Evolutionary conservation across 2,113 vertebrate genomes (phyloP), one percentile per base, ranked within the genome.

Genomic region (Pseudopodoces humilis): DNA sequence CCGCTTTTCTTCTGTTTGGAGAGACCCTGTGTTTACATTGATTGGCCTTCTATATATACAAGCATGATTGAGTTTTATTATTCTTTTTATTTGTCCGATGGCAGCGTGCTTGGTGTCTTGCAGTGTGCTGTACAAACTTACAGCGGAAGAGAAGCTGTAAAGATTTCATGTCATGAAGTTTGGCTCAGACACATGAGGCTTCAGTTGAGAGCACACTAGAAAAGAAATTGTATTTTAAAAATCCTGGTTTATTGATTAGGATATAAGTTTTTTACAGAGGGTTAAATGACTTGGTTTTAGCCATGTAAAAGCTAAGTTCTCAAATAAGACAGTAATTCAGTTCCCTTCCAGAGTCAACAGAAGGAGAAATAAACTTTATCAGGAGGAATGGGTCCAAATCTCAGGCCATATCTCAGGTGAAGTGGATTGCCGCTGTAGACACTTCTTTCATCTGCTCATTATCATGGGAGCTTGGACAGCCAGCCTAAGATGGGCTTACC

Each of bases 11-110:
- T 92, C 90, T 95, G 90, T 88, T 96, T 93, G 92, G 83, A 97
- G 88, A 95, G 92, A 95, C 94, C 78, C 95, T 95, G 59, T 97
- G 97, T 96, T 97, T 96, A 95, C 91, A 96, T 94, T 96, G 96
- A 97, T 95, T 96, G 88, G 90, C 52, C 86, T 95, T 96, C 93
- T 95, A 94, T 94, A 95, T 96, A 96, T 97, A 96, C 88, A 94
- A 92, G 92, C 93, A 75, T 86, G 90, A 86, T 78, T 96, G 90
- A 96, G 80, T 91, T 96, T 95, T 95, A 93, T 96, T 94, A 88
- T 93, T 90, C 92, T 96, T 95, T 94, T 96, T 96, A 96, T 96
- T 96, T 96, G 80, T 91, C 78, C 95, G 93, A 86, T 93, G 79
- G 84, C 70, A 84, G 27, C 37, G 88, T 90, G 65, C 56, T 93